Evolutionary conservation across 2,113 vertebrate species (phyloP), one percentile per base, ranked within the genome.

Genomic region (Chaenocephalus aceratus): DNA sequence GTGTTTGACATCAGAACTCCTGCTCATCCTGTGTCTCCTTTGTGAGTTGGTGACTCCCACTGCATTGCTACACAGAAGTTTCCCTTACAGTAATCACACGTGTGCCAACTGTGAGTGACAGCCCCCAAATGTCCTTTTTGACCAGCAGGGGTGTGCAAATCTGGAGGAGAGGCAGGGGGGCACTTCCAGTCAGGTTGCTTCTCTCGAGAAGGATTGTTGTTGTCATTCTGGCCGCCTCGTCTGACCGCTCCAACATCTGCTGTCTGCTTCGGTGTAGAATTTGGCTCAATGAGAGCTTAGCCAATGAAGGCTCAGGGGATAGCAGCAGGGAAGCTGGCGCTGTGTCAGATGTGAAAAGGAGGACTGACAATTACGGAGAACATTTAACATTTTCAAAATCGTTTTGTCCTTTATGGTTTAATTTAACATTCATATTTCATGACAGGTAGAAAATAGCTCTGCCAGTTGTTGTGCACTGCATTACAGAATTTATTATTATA

Each of bases 201-300:
- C 52, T 62, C 10, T 2, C 66, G 30, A 10, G 60, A 66, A 12
- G 48, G 53, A 72, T 46, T 59, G 65, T 49, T 79, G 60, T 79
- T 84, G 80, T 87, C 53, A 68, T 82, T 78, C 65, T 51, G 58
- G 66, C 54, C 54, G 65, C 72, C 68, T 67, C 15, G 21, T 75
- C 0, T 2, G 49, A 67, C 45, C 45, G 18, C 56, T 68, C n/a
- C 54, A 71, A 78, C 83, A 89, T 85, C 88, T 90, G 90, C 69
- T 53, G 63, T 78, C 69, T 77, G 67, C 46, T 71, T 66, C 12
- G 1, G 44, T 53, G 72, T 59, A 36, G 45, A 63, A 53, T 74
- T 75, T 87, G 82, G 72, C 53, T 77, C 49, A 13, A 30, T 82
- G 49, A 54, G 41, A 12, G 53, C 53, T 75, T 52, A 15, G 53